Evolutionary conservation across 1,140 invertebrate species (phyloP).

Genomic region (Carposina sasakii): DNA sequence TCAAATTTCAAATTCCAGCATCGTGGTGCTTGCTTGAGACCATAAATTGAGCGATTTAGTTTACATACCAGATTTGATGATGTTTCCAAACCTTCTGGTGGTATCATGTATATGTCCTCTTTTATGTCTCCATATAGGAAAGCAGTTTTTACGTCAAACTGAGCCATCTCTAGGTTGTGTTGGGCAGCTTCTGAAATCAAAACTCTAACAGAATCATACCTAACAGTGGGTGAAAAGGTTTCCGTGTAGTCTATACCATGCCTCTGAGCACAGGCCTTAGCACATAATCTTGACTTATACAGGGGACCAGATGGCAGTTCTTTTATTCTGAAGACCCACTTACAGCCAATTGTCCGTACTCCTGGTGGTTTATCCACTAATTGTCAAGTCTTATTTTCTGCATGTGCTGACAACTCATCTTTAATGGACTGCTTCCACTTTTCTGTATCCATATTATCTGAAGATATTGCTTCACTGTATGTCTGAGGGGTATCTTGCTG

Average conservation of each 20-base stretch:
- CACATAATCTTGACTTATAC: too few species aligned
- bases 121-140: constrained; percentile 55
- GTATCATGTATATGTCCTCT: constrained; percentile 28
- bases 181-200: constrained; percentile 14
- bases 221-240: constrained; percentile 25
- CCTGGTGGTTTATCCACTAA: too few species aligned
- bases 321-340: too few species aligned
- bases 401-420: too few species aligned
- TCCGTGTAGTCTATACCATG: constrained; percentile 23
- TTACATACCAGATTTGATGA: constrained; percentile 21
- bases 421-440: too few species aligned
- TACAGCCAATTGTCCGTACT: too few species aligned
- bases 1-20: constrained; percentile 43
- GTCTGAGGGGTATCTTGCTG: too few species aligned
- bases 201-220: constrained; percentile 17
- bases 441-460: too few species aligned
- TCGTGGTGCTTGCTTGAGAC: constrained; percentile 47
- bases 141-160: constrained; percentile 44
- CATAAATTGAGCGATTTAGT: constrained; percentile 53
- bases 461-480: too few species aligned
- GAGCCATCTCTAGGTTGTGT: constrained; percentile 14
- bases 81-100: constrained; percentile 30
- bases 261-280: constrained; percentile 21
- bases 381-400: too few species aligned
- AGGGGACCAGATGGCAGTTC: too few species aligned